Percentiles rank a stretch among this genome's conserved stretches.
phyloP scores from a whole-genome alignment of 2,113 vertebrate species.

The Gambusia holbrooki region DNA sequence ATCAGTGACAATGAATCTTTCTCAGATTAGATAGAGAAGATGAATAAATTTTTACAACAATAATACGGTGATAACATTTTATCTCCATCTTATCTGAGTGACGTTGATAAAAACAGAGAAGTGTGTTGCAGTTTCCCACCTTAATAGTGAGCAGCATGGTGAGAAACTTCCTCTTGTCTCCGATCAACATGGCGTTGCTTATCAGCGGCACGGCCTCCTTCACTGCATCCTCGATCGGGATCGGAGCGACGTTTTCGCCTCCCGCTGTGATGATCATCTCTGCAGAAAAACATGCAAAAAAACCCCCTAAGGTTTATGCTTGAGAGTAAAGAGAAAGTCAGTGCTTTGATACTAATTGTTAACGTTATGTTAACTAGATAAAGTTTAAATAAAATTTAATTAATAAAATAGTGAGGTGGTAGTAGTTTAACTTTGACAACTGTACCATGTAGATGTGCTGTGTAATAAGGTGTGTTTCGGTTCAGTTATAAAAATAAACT shows the following conservation, averaged over 20 bases:
- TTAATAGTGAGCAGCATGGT: constrained; percentile 90
- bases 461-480: too few species aligned
- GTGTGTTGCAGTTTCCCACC: constrained; percentile 68
- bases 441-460: too few species aligned
- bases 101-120: background rate
- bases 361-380: too few species aligned
- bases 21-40: constrained; percentile 16
- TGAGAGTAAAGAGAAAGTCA: background rate
- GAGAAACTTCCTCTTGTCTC: constrained; percentile 91
- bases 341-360: too few species aligned
- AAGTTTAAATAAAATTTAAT: too few species aligned
- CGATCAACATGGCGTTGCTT: constrained; percentile 91
- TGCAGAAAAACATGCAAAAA: constrained; percentile 56
- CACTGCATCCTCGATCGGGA: constrained; percentile 87
- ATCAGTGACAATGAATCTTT: background rate
- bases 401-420: too few species aligned
- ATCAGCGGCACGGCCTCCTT: constrained; percentile 89
- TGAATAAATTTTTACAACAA: too few species aligned
- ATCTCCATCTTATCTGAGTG: background rate
- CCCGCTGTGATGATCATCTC: constrained; percentile 93
- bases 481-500: too few species aligned
- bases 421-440: too few species aligned
- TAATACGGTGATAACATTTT: too few species aligned
- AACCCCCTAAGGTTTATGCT: background rate
- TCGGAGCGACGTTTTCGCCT: constrained; percentile 89